Conservation (phyloP, 2,888 invertebrate species). For the Pristionchus entomophagus region DNA sequence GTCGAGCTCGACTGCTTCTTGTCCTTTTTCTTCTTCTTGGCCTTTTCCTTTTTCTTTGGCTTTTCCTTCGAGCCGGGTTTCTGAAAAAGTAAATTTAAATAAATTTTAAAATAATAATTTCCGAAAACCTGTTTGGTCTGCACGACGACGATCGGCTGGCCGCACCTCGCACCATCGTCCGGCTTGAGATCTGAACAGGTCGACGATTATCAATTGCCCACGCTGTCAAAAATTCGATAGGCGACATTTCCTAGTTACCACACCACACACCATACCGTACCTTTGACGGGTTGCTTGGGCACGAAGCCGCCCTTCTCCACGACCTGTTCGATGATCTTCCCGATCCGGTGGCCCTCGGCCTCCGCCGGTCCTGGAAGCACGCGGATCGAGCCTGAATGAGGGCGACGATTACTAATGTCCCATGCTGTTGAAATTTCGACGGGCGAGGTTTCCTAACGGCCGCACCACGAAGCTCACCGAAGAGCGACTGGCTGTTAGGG, state of each 20-base stretch:
- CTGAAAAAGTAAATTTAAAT: too few relatives aligned
- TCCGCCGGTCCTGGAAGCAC: background rate
- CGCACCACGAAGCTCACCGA: background rate
- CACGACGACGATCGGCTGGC: too few relatives aligned
- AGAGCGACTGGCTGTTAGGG: background rate
- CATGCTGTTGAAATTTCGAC: background rate
- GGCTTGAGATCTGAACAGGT: background rate
- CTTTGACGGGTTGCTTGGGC: background rate
- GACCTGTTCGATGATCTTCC: too few relatives aligned
- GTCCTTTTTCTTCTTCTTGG: too few relatives aligned
- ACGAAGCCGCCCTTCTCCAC: too few relatives aligned
- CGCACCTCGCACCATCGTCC: too few relatives aligned
- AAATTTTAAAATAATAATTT: too few relatives aligned
- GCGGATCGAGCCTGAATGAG: background rate
- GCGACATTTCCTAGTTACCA: background rate
- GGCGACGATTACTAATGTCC: background rate
- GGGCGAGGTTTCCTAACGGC: background rate
- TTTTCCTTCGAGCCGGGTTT: too few relatives aligned
- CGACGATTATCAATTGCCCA: background rate
- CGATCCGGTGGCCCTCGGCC: too few relatives aligned
- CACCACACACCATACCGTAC: background rate
- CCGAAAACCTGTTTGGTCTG: too few relatives aligned
- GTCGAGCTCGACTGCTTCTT: too few relatives aligned
- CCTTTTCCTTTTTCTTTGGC: too few relatives aligned
- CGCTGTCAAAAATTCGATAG: background rate